Evolutionary conservation across 2,113 vertebrate species (phyloP).

Genomic region (Anthoscopus minutus): DNA sequence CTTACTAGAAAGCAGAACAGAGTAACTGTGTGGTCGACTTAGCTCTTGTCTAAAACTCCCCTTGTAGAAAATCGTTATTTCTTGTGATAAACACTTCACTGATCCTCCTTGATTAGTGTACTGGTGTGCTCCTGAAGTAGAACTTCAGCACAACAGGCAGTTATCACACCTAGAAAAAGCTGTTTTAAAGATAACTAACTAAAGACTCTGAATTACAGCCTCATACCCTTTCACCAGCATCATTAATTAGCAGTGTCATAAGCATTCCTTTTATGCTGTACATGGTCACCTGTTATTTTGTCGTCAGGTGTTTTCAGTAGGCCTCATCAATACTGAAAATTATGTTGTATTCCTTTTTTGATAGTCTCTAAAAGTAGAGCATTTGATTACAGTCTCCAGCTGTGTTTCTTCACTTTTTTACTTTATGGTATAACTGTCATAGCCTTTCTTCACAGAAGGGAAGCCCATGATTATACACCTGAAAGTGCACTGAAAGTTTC

Average conservation of each 20-base stretch:
- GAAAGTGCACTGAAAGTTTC: neutral
- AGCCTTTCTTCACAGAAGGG: neutral
- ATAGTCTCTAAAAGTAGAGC: neutral
- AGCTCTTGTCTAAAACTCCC: neutral
- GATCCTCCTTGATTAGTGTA: fast-evolving
- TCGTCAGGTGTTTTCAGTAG: neutral
- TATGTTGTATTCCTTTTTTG: neutral
- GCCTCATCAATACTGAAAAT: neutral
- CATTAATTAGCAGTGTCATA: neutral
- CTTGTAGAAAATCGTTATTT: neutral
- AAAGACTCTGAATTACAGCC: neutral
- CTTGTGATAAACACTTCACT: neutral
- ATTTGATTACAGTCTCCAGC: neutral
- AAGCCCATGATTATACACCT: neutral
- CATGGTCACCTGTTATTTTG: conserved; percentile 23
- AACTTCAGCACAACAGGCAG: neutral
- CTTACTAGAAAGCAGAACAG: neutral
- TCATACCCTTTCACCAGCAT: neutral
- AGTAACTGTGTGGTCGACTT: neutral
- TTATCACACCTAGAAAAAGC: neutral
- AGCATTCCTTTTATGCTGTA: neutral
- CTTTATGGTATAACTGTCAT: neutral
- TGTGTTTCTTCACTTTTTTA: neutral
- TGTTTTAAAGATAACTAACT: neutral
- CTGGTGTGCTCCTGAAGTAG: neutral